Conservation (phyloP, 2,888 invertebrate genomes). For the Noctua comes region DNA sequence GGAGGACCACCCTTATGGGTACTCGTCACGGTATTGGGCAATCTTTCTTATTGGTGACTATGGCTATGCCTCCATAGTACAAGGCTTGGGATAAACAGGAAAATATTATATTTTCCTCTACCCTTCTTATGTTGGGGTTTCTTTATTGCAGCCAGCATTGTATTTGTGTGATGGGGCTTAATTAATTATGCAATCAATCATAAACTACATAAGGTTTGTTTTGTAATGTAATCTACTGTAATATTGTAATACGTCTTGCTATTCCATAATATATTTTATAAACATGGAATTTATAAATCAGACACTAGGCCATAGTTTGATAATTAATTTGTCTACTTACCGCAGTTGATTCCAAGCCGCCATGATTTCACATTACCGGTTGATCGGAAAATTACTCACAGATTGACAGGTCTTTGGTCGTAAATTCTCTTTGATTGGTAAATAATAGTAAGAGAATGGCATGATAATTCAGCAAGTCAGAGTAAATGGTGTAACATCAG, state of each 20-base stretch:
- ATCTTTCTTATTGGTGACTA: slow-evolving; percentile 34
- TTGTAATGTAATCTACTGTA: neutral
- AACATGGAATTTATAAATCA: neutral
- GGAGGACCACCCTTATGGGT: slow-evolving; percentile 19
- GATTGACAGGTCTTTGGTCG: neutral
- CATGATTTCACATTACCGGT: neutral
- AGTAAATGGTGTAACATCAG: slow-evolving; percentile 48
- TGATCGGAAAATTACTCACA: neutral
- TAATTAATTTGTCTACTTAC: too few species aligned
- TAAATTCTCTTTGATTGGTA: slow-evolving; percentile 1
- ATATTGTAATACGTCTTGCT: neutral
- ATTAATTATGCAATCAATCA: slow-evolving; percentile 44
- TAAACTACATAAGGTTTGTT: slow-evolving; percentile 8
- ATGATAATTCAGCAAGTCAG: slow-evolving; percentile 41
- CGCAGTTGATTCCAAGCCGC: too few species aligned
- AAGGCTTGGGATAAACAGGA: slow-evolving; percentile 56
- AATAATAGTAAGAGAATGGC: slow-evolving; percentile 25
- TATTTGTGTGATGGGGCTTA: slow-evolving; percentile 30
- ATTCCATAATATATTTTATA: too few species aligned
- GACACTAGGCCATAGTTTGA: too few species aligned
- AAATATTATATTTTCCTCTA: slow-evolving; percentile 53
- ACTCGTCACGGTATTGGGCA: slow-evolving; percentile 47
- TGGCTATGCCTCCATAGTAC: slow-evolving; percentile 12
- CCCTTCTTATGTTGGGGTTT: slow-evolving; percentile 40
- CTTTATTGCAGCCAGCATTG: slow-evolving; percentile 33